These are phyloP conservation scores for Caradrina clavipalpis DNA, from an alignment of 2,888 invertebrate genomes.

Conservation along the genomic window DNA sequence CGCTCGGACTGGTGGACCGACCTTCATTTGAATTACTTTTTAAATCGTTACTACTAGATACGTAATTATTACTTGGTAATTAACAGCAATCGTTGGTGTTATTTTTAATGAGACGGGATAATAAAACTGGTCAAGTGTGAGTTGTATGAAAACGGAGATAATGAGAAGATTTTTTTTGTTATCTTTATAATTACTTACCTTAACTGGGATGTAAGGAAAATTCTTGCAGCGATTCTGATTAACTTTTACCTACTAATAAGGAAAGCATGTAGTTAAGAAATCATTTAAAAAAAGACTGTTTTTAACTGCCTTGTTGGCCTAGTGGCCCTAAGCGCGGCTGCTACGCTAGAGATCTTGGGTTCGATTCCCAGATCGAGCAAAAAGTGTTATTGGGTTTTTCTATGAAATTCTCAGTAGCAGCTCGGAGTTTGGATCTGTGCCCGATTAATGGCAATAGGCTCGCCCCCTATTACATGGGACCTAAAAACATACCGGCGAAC, in stretches of 20 bases:
- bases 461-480: no score
- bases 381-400: no score
- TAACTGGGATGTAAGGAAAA: background rate
- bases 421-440: no score
- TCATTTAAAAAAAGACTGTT: background rate
- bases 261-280: background rate
- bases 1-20: constrained; percentile 15
- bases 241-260: background rate
- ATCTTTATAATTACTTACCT: constrained; percentile 17
- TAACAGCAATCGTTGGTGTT: constrained; percentile 28
- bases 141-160: constrained; percentile 22
- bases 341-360: no score
- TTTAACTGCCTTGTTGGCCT: no score
- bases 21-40: constrained; percentile 53
- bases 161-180: constrained; percentile 2
- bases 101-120: constrained; percentile 28
- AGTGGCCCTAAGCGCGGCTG: no score
- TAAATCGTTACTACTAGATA: constrained; percentile 45
- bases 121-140: constrained; percentile 12
- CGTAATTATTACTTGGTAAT: constrained; percentile 32
- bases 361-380: no score
- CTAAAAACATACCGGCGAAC: no score
- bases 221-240: constrained; percentile 9
- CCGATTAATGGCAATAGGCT: no score
- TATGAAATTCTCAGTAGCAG: no score